Evolutionary conservation across 2,888 invertebrate species (phyloP).

Genomic region (Acrocyrtus sp.): DNA sequence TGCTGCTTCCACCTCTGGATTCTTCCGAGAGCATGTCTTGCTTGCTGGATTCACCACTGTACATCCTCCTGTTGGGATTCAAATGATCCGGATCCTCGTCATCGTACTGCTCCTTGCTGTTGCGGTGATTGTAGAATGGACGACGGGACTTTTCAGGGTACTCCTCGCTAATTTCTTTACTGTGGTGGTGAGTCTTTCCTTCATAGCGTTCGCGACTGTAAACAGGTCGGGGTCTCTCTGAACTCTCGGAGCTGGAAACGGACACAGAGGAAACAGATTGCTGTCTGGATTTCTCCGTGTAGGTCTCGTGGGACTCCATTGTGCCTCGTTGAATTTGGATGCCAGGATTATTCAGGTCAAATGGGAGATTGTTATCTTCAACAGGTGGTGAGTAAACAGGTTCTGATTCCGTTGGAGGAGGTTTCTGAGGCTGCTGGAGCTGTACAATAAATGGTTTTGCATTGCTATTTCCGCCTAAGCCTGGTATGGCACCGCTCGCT

Average conservation of each 20-base stretch:
- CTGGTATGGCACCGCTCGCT: slow-evolving; percentile 10
- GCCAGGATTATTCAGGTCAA: slow-evolving; percentile 14
- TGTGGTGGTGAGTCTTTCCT: slow-evolving; percentile 43
- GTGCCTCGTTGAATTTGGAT: slow-evolving; percentile 22
- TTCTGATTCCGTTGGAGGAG: not conserved
- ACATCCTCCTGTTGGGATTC: slow-evolving; percentile 35
- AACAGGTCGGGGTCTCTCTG: not conserved
- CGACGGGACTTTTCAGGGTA: slow-evolving; percentile 11
- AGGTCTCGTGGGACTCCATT: slow-evolving; percentile 24
- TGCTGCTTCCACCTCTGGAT: not conserved
- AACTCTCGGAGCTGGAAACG: not conserved
- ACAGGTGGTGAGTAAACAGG: not conserved
- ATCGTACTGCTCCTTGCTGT: slow-evolving; percentile 27
- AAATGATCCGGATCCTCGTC: not conserved
- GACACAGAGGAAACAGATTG: too few species aligned
- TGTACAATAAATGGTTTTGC: slow-evolving; percentile 18
- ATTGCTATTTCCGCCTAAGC: slow-evolving; percentile 1
- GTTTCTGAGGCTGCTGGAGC: not conserved
- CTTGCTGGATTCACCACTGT: slow-evolving; percentile 30
- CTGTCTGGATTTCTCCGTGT: slow-evolving; percentile 10
- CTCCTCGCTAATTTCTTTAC: slow-evolving; percentile 46
- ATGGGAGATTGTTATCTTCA: not conserved
- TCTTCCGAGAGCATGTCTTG: slow-evolving; percentile 23
- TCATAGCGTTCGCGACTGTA: slow-evolving; percentile 15
- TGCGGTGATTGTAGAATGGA: slow-evolving; percentile 9